Evolutionary conservation across 53 echinoderm and acorn worm genomes (phyloP).

Genomic region (Echinarachnius parma): DNA sequence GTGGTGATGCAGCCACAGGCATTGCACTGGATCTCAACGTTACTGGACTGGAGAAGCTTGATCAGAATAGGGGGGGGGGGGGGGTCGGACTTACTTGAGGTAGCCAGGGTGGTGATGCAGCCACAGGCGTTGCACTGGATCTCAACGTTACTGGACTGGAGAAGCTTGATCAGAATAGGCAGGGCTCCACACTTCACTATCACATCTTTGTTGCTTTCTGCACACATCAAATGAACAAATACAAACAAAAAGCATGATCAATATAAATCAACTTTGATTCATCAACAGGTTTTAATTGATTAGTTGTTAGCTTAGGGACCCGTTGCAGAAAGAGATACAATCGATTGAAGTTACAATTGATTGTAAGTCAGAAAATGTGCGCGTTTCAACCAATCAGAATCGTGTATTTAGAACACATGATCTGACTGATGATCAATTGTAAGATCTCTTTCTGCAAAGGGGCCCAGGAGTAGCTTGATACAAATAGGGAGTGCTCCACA

Average conservation of each 20-base stretch:
- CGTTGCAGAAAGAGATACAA: too few species aligned
- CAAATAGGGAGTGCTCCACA: conserved; percentile 63
- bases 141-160: conserved; percentile 49
- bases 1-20: conserved; percentile 90
- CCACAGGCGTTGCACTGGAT: conserved; percentile 91
- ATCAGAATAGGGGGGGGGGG: conserved; percentile 50
- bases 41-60: conserved; percentile 37
- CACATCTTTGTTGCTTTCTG: conserved; percentile 80
- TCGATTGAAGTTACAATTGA: too few species aligned
- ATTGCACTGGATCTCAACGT: conserved; percentile 86
- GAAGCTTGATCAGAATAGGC: conserved; percentile 49
- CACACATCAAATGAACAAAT: too few species aligned
- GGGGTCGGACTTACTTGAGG: conserved; percentile 72
- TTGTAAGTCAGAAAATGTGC: too few species aligned
- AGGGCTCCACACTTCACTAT: conserved; percentile 80
- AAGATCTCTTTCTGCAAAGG: too few species aligned
- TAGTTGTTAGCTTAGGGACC: too few species aligned
- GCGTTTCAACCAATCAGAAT: too few species aligned
- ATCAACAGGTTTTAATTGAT: too few species aligned
- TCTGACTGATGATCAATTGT: too few species aligned
- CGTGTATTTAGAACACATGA: too few species aligned
- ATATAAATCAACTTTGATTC: too few species aligned
- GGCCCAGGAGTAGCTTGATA: conserved; percentile 43
- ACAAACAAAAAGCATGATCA: too few species aligned
- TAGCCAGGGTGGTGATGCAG: conserved; percentile 89